A percentile compares a stretch with the other conserved stretches of the same genome.
These are phyloP conservation scores for Drosophila nannoptera DNA, from an alignment of 1,140 invertebrate species.

Conservation along the genomic window DNA sequence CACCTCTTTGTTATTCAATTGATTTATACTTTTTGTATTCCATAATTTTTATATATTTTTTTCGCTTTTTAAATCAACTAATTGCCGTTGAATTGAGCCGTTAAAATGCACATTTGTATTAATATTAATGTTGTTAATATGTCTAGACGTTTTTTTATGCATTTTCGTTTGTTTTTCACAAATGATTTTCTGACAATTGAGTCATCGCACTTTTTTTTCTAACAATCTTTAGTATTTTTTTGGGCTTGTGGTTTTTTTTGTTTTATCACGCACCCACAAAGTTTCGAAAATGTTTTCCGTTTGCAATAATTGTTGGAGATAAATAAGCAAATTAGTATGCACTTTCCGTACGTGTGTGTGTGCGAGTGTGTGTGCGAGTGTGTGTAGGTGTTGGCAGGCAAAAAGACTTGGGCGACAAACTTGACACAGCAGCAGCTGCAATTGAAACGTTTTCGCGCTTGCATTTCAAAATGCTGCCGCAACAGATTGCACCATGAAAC, in stretches of 20 bases:
- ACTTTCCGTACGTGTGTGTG: conserved; percentile 20
- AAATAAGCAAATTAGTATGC: conserved; percentile 35
- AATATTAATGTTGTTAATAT: conserved; percentile 21
- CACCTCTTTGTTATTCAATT: neutral
- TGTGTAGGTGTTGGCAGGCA: conserved; percentile 35
- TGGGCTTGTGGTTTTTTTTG: conserved; percentile 7
- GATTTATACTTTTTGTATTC: conserved; percentile 2
- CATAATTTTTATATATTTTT: conserved; percentile 15
- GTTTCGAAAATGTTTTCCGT: conserved; percentile 45
- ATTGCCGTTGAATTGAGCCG: conserved; percentile 27
- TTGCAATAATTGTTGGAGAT: conserved; percentile 32
- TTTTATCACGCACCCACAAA: conserved; percentile 46
- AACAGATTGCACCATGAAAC: conserved; percentile 55
- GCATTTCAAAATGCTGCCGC: conserved; percentile 33
- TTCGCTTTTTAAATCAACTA: conserved; percentile 22
- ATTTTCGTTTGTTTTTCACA: conserved; percentile 21
- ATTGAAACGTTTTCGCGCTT: conserved; percentile 21
- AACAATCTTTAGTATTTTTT: neutral
- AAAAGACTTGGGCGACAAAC: conserved; percentile 46
- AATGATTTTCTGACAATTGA: conserved; percentile 30
- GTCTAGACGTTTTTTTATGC: conserved; percentile 24
- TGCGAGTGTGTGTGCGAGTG: conserved; percentile 15
- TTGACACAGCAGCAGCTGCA: conserved; percentile 17
- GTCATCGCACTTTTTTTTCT: conserved; percentile 29
- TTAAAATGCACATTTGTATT: conserved; percentile 34